phyloP scores from a whole-genome alignment of 2,113 vertebrate species.

The Formicarius rufipectus region DNA sequence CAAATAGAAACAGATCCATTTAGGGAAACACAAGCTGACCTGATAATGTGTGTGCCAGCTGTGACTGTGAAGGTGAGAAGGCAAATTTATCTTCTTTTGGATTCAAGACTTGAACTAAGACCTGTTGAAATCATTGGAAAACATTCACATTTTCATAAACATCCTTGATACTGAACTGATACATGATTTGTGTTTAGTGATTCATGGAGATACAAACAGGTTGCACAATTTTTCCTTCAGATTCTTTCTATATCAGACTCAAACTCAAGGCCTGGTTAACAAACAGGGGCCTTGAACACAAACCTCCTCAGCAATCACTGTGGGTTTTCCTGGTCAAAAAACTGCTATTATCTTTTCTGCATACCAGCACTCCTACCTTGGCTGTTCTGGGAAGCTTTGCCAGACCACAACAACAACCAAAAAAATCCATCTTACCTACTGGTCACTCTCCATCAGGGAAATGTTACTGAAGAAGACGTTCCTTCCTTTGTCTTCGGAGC shows the following conservation, averaged over 20 bases:
- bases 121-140: neutral
- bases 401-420: neutral
- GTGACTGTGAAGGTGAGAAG: neutral
- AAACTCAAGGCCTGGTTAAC: neutral
- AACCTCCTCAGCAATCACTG: neutral
- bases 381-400: neutral
- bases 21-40: neutral
- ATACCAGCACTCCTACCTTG: neutral
- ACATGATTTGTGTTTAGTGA: neutral
- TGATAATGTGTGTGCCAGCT: neutral
- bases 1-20: neutral
- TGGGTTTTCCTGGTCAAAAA: neutral
- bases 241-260: neutral
- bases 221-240: neutral
- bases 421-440: neutral
- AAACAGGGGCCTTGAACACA: fast-evolving
- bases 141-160: neutral
- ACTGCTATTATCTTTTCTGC: neutral
- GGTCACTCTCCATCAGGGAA: neutral
- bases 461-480: neutral
- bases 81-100: neutral
- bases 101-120: neutral
- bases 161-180: neutral
- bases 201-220: neutral
- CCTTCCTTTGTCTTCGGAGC: neutral